Evolutionary conservation across 2,888 invertebrate species (phyloP).

Genomic region (Thereva nobilitata): DNA sequence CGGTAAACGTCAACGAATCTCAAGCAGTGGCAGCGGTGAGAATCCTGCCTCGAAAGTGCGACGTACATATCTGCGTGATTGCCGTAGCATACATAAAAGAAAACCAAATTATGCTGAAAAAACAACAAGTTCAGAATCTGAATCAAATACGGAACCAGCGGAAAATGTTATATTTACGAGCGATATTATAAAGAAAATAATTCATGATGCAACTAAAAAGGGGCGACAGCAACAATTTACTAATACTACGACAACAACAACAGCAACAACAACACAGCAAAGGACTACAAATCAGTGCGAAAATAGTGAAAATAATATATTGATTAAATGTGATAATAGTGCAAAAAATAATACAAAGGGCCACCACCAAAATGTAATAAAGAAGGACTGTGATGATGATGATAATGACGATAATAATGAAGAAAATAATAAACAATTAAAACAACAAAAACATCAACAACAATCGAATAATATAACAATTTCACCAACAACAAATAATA

Average conservation of each 20-base stretch:
- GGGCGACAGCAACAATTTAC: neutral
- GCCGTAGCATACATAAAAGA: conserved; percentile 31
- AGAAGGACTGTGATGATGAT: conserved; percentile 25
- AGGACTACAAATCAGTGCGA: conserved; percentile 21
- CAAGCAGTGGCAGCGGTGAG: conserved; percentile 2
- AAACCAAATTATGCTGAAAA: conserved; percentile 16
- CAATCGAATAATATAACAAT: too few species aligned
- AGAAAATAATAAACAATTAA: too few species aligned
- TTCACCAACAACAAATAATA: too few species aligned
- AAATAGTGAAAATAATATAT: neutral
- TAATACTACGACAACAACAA: neutral
- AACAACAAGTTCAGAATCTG: conserved; percentile 25
- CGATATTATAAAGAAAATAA: too few species aligned
- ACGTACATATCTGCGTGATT: conserved; percentile 31
- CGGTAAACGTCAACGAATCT: conserved; percentile 36
- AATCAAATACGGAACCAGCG: neutral
- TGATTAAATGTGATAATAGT: conserved; percentile 26
- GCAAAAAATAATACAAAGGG: conserved; percentile 23
- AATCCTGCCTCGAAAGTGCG: conserved; percentile 18
- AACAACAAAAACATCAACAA: too few species aligned
- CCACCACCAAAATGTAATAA: conserved; percentile 10
- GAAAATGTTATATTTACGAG: too few species aligned
- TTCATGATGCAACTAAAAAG: too few species aligned
- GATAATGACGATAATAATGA: neutral
- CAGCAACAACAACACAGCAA: neutral